Evolutionary conservation across 2,797 vertebrate genomes (phyloP).

Genomic region (Danionella dracula): DNA sequence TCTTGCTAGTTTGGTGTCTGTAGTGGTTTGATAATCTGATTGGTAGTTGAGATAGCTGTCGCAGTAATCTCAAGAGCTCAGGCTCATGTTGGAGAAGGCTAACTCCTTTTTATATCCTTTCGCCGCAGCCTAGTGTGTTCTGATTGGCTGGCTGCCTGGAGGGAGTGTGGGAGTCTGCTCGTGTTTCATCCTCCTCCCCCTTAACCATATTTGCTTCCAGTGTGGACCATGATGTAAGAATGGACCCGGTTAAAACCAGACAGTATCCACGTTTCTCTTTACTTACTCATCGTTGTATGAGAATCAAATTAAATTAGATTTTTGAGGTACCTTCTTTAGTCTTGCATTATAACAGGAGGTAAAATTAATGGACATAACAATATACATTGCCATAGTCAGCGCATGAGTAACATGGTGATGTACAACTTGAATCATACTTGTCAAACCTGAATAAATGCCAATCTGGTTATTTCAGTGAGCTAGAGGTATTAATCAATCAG

Average conservation of each 20-base stretch:
- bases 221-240: conserved; percentile 54
- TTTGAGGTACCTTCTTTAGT: too few relatives aligned
- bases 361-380: too few relatives aligned
- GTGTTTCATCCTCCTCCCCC: conserved; percentile 59
- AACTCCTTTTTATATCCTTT: conserved; percentile 59
- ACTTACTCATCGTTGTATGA: too few relatives aligned
- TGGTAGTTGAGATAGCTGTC: conserved; percentile 13
- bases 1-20: conserved; percentile 36
- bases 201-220: conserved; percentile 53
- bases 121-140: conserved; percentile 43
- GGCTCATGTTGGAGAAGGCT: conserved; percentile 40
- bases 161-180: conserved; percentile 59
- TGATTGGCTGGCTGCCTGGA: conserved; percentile 61
- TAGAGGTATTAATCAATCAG: neutral
- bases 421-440: neutral
- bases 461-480: neutral
- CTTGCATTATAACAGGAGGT: too few relatives aligned
- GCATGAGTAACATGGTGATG: neutral
- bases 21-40: conserved; percentile 12
- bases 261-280: neutral
- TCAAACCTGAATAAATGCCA: neutral
- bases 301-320: too few relatives aligned
- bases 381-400: neutral
- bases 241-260: conserved; percentile 1
- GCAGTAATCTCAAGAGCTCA: conserved; percentile 45